Evolutionary conservation across 2,888 invertebrate species (phyloP), one percentile per base, ranked within the genome.

Genomic region (Holacanthella duospinosa): DNA sequence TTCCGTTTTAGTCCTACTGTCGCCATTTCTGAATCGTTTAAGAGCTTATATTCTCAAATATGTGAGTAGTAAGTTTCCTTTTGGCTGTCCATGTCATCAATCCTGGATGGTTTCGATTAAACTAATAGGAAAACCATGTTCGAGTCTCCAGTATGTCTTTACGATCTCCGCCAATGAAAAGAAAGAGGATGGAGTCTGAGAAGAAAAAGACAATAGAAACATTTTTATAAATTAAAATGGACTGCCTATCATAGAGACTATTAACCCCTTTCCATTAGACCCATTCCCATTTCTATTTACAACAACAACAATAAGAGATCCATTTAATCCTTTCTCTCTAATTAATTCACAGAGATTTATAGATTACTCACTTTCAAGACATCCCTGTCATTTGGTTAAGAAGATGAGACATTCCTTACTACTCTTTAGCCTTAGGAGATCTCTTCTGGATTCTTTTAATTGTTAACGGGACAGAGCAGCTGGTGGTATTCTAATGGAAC

Each of bases 121-220:
- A 63, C 66, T 68, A 68, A 68, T 68, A 66, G 68, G 68, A 68
- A 68, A 68, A 66, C 63, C 68, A 68, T 68, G 68, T 68, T 64
- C 63, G 60, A 25, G 62, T 63, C 62, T 60, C 62, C 63, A 62
- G 62, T 59, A 56, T 56, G 36, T 19, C 36, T 66, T 64, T 66
- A 65, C 48, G 48, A 48, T 21, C 21, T 4, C 21, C 21, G 6
- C 48, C 36, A 16, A 9, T 36, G 36, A 6, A 36, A 36, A 16
- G 16, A 16, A 16, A 36, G 36, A 9, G 36, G 16, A 9, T 16
- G 4, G 19, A 48, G 48, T 21, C n/a, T 48, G 48, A n/a, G n/a
- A n/a, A n/a, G 48, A 48, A 4, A n/a, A 48, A 4, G 16, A 36
- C 36, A 36, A 9, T 36, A 6, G 21, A 21, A 4, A 21, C 48